Base-by-base conservation (phyloP, 1,140 invertebrate genomes). In the Drosophila suzukii region DNA sequence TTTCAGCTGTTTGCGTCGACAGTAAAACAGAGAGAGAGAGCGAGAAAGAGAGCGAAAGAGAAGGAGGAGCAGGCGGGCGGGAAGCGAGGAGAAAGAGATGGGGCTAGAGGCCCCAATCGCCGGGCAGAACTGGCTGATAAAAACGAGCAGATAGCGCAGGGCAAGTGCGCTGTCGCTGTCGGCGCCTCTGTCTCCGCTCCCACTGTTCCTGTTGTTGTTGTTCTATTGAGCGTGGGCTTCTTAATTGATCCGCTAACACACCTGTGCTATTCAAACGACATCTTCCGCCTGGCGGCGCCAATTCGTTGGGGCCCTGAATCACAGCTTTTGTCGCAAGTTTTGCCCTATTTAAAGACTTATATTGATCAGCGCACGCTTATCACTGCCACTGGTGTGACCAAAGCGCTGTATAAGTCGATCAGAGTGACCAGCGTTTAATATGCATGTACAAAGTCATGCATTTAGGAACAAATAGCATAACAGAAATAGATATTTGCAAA, bases 1-100 rank as follows among this genome's bases (percentile, higher is more conserved):
- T 17, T 60, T 73, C 68, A 73, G 70, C 70, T 72, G 68, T 71
- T 56, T 58, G 68, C 53, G 44, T 70, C 36, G 67, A n/a, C 43
- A 44, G n/a, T 36, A 32, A 30, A 12, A 56, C 32, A 44, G 66
- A 38, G 49, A 46, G 24, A 30, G 6, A 49, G 7, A 30, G 6
- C 10, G 20, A 1, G 6, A 13, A 4, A 0, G 17, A 20, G 43
- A 7, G 43, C 0, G 24, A 39, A 8, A 6, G 63, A 7, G 38
- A 8, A 12, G 57, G 24, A 12, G 30, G 43, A 47, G 20, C 17
- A 38, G 20, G 11, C 50, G n/a, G 27, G 24, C n/a, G 4, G 20
- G 12, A 38, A 13, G 11, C 50, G n/a, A 15, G 24, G 10, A 3
- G 20, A 7, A 17, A 5, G 65, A 7, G 44, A 34, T 1, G 7